Percentiles rank a stretch among this genome's conserved stretches.
Evolutionary conservation across 1,140 invertebrate species (phyloP).

Genomic region (Apis laboriosa): DNA sequence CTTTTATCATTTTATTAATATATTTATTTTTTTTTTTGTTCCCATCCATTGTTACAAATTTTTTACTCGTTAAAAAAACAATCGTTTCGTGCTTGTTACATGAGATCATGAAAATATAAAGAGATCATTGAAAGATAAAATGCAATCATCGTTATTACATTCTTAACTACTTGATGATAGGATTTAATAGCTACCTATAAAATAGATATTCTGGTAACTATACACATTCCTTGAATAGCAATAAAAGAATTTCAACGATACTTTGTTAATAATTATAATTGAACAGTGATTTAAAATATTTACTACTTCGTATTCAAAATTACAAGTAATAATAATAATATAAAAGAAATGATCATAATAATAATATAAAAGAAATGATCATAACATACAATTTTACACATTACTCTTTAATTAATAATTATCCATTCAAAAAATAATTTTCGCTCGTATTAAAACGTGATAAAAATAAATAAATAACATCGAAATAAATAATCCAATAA

Average conservation of each 20-base stretch:
- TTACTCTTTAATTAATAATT: too few relatives aligned
- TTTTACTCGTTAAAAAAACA: not conserved
- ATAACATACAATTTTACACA: not conserved
- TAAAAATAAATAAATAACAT: too few relatives aligned
- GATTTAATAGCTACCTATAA: not conserved
- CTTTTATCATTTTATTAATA: slow-evolving; percentile 11
- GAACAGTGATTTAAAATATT: too few relatives aligned
- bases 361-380: not conserved
- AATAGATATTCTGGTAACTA: not conserved
- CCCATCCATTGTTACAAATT: too few relatives aligned
- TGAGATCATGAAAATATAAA: not conserved
- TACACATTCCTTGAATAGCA: too few relatives aligned
- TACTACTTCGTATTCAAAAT: not conserved
- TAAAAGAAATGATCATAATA: too few relatives aligned
- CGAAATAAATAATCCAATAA: too few relatives aligned
- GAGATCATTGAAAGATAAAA: not conserved
- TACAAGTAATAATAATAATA: not conserved
- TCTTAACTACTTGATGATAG: not conserved
- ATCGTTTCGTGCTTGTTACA: not conserved
- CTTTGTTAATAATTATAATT: not conserved
- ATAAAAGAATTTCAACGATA: not conserved
- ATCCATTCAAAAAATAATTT: too few relatives aligned
- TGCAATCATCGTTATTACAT: not conserved
- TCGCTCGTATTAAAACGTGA: too few relatives aligned
- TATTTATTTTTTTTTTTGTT: not conserved